A percentile compares a stretch with the other conserved stretches of the same genome.
Evolutionary conservation across 2,888 invertebrate genomes (phyloP).

Genomic region (Homarus gammarus): DNA sequence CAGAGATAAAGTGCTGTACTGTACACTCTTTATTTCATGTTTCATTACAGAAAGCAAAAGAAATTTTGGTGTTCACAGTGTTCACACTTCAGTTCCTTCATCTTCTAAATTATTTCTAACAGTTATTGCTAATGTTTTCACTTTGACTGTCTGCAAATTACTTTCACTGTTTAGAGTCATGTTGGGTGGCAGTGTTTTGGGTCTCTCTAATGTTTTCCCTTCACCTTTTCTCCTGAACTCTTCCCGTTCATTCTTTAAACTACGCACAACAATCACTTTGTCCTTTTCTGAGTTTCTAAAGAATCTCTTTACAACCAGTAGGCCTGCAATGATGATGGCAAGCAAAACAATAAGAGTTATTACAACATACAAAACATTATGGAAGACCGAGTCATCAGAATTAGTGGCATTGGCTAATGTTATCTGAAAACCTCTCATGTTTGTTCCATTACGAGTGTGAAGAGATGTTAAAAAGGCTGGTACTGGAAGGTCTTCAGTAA

Average conservation of each 20-base stretch:
- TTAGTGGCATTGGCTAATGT: not conserved
- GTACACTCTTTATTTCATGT: too few species aligned
- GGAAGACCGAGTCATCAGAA: constrained; percentile 43
- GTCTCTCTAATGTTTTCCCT: constrained; percentile 46
- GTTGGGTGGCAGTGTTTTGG: constrained; percentile 63
- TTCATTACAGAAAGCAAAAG: not conserved
- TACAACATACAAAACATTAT: constrained; percentile 61
- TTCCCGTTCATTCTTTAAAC: constrained; percentile 74
- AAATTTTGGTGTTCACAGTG: not conserved
- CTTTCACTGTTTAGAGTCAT: constrained; percentile 75
- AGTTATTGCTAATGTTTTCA: constrained; percentile 74
- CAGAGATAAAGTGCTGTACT: not conserved
- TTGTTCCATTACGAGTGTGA: constrained; percentile 70
- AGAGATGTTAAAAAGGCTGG: constrained; percentile 66
- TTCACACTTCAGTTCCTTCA: constrained; percentile 75
- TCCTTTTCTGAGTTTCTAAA: constrained; percentile 63
- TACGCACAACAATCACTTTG: constrained; percentile 73
- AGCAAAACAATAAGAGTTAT: constrained; percentile 53
- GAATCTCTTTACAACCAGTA: constrained; percentile 61
- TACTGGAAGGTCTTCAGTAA: constrained; percentile 48
- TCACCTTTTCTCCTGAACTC: constrained; percentile 67
- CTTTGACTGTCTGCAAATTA: constrained; percentile 74
- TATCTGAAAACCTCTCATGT: constrained; percentile 70
- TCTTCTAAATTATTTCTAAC: constrained; percentile 75
- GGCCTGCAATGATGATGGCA: constrained; percentile 55